Evolutionary conservation across 2,888 invertebrate genomes (phyloP), one percentile per base, ranked within the genome.

Genomic region (Blastobasis adustella): DNA sequence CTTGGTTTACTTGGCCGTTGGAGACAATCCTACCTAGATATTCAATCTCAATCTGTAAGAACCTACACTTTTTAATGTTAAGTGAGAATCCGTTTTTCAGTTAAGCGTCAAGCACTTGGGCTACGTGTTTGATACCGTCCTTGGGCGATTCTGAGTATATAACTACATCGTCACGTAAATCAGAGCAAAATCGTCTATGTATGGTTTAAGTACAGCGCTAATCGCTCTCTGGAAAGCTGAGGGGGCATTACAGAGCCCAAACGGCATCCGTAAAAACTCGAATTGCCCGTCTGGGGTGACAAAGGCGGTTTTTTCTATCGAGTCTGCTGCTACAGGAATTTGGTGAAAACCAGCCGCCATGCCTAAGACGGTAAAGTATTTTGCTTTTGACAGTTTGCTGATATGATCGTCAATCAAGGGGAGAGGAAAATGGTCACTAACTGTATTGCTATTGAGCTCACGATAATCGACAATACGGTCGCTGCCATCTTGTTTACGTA

Each of bases 91-190:
- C 56, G 1, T 55, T 46, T 6, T 52, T 44, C 2, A 41, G 45
- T 7, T 56, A 48, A 5, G 45, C 10, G 10, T 51, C 47, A 0
- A 58, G 45, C 10, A 57, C 49, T 23, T 46, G 10, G 7, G 52
- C 10, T 40, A 57, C 38, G 6, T 53, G 44, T 5, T 42, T 6
- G 4, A 57, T 42, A 5, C 49, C 54, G 39, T 60, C 51, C 23
- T 55, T 46, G 5, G 48, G 37, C 0, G 56, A 55, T 10, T 51
- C 38, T n/a, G 52, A 52, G 6, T 38, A 40, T n/a, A 55, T 53
- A 1, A 56, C 5, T 4, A 60, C 47, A 10, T 60, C 55, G 39
- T 60, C 58, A 57, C 46, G 40, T 60, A 58, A 23, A 60, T 51
- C 0, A 55, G 37, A 6, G 51, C 57, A 10, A 48, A 39, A n/a